Base-by-base conservation (phyloP, 2,113 vertebrate genomes). In the Strix aluco region DNA sequence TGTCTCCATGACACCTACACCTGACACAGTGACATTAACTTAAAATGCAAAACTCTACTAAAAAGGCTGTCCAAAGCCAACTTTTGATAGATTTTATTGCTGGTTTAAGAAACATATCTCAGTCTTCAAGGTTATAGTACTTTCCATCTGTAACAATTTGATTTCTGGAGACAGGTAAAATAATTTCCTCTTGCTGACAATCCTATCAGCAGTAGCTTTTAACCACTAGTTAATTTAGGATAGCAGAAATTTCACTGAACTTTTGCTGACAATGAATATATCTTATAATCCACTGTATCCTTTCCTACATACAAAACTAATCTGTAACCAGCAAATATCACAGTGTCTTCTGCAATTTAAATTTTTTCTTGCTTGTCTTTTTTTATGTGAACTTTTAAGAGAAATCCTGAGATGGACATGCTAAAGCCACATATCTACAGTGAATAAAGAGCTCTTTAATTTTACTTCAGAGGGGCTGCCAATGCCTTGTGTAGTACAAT, bases 121-220 rank as follows among this genome's bases (percentile, higher is more conserved):
- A 34, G 14, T 80, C 29, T 81, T 88, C 88, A 96, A 87, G 72
- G 52, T 85, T 82, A 81, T 32, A 75, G 54, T 27, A 52, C 13
- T 92, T 89, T 86, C 22, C 17, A 32, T 36, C 36, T 78, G 30
- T n/a, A 85, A 89, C 1, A 4, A 34, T 81, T 75, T 80, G 34
- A 25, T 81, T 78, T 66, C 40, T 81, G 32, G 25, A 72, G 34
- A 86, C 25, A 88, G 34, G 34, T 61, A 80, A 89, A 70, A 81
- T 94, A 90, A 94, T 96, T 90, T 94, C 46, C 22, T 92, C 47
- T 78, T 95, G 94, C 38, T 96, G 94, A 95, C 80, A 94, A 25
- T 74, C n/a, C 15, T 83, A 73, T 94, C 86, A 95, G 42, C 92
- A 94, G 27, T 55, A 88, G 11, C 71, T 96, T 94, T 95, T 87